Evolutionary conservation across 2,888 invertebrate species (phyloP).

Genomic region (Monoplex corrugatus): DNA sequence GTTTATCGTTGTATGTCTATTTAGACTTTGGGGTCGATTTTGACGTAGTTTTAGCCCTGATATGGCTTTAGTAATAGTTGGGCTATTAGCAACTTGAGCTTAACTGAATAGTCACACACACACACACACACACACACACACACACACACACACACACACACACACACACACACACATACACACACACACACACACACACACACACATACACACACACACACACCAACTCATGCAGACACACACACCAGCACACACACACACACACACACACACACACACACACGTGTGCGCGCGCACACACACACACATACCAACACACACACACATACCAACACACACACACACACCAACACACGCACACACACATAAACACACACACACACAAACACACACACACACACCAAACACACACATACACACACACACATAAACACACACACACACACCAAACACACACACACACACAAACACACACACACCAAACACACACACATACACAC

Average conservation of each 20-base stretch:
- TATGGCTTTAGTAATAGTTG: too few relatives aligned
- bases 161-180: slow-evolving; percentile 12
- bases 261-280: slow-evolving; percentile 31
- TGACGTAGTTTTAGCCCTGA: too few relatives aligned
- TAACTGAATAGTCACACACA: too few relatives aligned
- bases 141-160: slow-evolving; percentile 37
- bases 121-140: slow-evolving; percentile 34
- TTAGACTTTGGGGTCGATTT: too few relatives aligned
- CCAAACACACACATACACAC: background rate
- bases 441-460: background rate
- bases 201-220: slow-evolving; percentile 2
- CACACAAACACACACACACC: too few relatives aligned
- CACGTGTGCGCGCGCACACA: background rate
- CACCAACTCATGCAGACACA: slow-evolving; percentile 8
- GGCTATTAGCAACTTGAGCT: too few relatives aligned
- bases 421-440: background rate
- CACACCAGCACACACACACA: slow-evolving; percentile 26
- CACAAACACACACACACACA: background rate
- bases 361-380: background rate
- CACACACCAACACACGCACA: background rate
- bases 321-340: background rate
- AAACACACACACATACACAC: background rate
- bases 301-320: background rate
- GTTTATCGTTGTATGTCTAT: too few relatives aligned
- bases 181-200: slow-evolving; percentile 6